Evolutionary conservation across 2,113 vertebrate species (phyloP), one percentile per base, ranked within the genome.

Genomic region (Hemichromis elongatus): DNA sequence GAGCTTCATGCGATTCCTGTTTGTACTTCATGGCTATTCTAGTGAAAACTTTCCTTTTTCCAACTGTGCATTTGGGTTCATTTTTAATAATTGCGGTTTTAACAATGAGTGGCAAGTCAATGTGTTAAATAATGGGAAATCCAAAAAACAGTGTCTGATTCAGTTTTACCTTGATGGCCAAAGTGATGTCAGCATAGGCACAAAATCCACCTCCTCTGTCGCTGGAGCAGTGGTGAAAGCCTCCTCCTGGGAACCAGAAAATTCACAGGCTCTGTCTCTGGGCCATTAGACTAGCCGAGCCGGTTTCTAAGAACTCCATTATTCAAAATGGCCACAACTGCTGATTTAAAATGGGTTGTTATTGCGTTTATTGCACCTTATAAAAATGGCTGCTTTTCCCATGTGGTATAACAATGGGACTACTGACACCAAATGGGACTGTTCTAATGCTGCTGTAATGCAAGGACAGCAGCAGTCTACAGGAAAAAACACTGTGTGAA

Each of bases 121-220:
- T 47, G 6, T 47, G 42, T 73, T 42, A 73, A 45, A 68, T 42
- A 42, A n/a, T 68, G 37, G 37, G 33, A 4, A 63, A 37, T 63
- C 2, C 2, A 5, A 24, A 13, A 45, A 47, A 16, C 5, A 6
- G n/a, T 21, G 26, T 21, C 1, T 8, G 26, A 35, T 18, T 5
- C 7, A n/a, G n/a, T 66, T 83, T 83, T 95, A 99, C 98, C 97
- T 98, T 99, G 92, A 99, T 97, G 87, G 97, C 94, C 47, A 99
- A 93, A 0, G 98, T 98, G 90, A 99, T 99, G 93, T 99, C 98
- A 4, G 98, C 98, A 1, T 99, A 99, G 9, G 97, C 98, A 88
- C 98, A 99, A 92, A 99, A 99, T 79, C 98, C 98, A 75, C 98
- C 98, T 9, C 98, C 98, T 81, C 94, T 97, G 90, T 99, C 97